Evolutionary conservation across 2,888 invertebrate genomes (phyloP).

Genomic region (Acronicta leporina): DNA sequence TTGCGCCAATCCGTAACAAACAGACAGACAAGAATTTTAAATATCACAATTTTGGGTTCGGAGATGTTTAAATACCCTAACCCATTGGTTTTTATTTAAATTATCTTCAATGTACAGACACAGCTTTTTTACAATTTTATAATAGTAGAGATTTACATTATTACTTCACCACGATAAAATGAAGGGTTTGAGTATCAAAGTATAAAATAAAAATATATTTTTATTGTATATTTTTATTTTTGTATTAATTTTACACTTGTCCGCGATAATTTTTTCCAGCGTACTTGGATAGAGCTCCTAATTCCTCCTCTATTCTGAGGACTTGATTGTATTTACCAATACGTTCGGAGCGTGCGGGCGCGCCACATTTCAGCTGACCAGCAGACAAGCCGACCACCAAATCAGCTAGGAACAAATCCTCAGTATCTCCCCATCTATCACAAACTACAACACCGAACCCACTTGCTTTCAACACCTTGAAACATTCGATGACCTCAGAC

Average conservation of each 20-base stretch:
- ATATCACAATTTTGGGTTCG: too few relatives aligned
- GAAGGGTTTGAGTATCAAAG: neutral
- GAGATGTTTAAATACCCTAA: too few relatives aligned
- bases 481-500: slow-evolving; percentile 98
- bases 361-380: slow-evolving; percentile 99
- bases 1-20: too few relatives aligned
- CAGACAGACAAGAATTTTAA: too few relatives aligned
- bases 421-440: slow-evolving; percentile 97
- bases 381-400: slow-evolving; percentile 99
- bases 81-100: too few relatives aligned
- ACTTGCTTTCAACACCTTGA: slow-evolving; percentile 97
- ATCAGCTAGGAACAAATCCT: slow-evolving; percentile 99
- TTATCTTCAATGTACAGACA: too few relatives aligned
- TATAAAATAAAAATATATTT: neutral
- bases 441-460: slow-evolving; percentile 93
- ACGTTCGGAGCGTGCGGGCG: slow-evolving; percentile 98
- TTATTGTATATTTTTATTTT: neutral
- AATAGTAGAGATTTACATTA: neutral
- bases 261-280: slow-evolving; percentile 98
- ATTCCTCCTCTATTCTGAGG: slow-evolving; percentile 98
- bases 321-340: slow-evolving; percentile 99
- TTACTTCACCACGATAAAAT: neutral
- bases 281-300: slow-evolving; percentile 96
- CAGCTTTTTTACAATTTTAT: too few relatives aligned
- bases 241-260: slow-evolving; percentile 28